Base-by-base conservation (phyloP, 1,140 invertebrate genomes). In the Drosophila nannoptera region DNA sequence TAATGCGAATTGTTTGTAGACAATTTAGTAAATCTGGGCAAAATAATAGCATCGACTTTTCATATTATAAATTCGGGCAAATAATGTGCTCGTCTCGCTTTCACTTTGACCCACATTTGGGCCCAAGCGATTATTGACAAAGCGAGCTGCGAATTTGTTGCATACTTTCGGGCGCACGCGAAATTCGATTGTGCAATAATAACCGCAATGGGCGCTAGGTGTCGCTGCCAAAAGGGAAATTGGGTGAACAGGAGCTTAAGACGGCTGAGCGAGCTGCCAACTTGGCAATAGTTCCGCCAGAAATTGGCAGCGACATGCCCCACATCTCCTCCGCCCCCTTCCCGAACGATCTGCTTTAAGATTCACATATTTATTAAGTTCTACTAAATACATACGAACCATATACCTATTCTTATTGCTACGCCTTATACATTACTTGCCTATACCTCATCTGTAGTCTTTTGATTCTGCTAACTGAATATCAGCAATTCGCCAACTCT, bases 391-490 rank as follows among this genome's bases (percentile, higher is more conserved):
- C 14, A 45, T n/a, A 40, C 12, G n/a, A n/a, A 55, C 14, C 9
- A 7, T 55, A 54, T 59, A 12, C 4, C 35, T 55, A 62, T 2
- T 9, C 50, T 35, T 35, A 55, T 42, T 63, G 43, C 33, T 60
- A 69, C 45, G 3, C 3, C 22, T 61, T 67, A 61, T 9, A 2
- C 8, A 40, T 22, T 22, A 22, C 1, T 3, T 3, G 22, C 1
- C 22, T 22, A 22, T 22, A 22, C 3, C 22, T 22, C n/a, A n/a
- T n/a, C n/a, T n/a, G n/a, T n/a, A 81, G 77, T 77, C 77, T 80
- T 75, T 69, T 52, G 6, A 45, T 69, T 42, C 55, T 6, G 7
- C 22, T 22, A 16, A 22, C 16, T 11, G 45, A 29, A 29, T 29
- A 11, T 14, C 40, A 6, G 4, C 22, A 53, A 5, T 36, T 5